Evolutionary conservation across 37 sponge, comb jelly and placozoan species (phyloP).

Genomic region (Tethya wilhelma): DNA sequence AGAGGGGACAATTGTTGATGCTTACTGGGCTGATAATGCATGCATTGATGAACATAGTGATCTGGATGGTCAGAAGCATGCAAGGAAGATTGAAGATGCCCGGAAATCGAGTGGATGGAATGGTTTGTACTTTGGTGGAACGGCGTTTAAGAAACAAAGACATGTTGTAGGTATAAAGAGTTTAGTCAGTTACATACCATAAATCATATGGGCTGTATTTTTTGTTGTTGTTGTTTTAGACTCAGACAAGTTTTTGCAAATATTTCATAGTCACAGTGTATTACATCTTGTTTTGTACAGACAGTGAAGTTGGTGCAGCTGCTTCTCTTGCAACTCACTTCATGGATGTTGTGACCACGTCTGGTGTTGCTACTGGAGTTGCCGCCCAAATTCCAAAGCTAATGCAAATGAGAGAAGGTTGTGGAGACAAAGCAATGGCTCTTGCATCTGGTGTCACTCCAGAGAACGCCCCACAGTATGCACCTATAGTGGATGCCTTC

Average conservation of each 20-base stretch:
- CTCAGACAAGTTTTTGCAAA: too few species aligned
- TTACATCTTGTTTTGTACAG: neutral
- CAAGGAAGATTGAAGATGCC: neutral
- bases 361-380: slow-evolving; percentile 27
- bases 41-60: neutral
- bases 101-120: slow-evolving; percentile 6
- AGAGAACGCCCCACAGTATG: slow-evolving; percentile 10
- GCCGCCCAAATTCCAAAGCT: slow-evolving; percentile 8
- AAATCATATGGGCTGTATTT: neutral
- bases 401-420: neutral
- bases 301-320: neutral
- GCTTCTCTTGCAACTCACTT: slow-evolving; percentile 2
- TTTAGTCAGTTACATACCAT: neutral
- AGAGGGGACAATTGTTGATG: slow-evolving; percentile 12
- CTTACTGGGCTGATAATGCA: slow-evolving; percentile 40
- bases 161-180: neutral
- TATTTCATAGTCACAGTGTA: too few species aligned
- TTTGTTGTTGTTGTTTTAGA: too few species aligned
- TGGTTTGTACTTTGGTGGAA: slow-evolving; percentile 37
- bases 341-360: slow-evolving; percentile 31
- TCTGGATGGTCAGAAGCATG: neutral
- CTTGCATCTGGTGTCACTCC: slow-evolving; percentile 26
- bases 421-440: neutral
- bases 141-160: slow-evolving; percentile 23
- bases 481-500: slow-evolving; percentile 1